These are phyloP conservation scores for Xestoiulus laeticollis DNA, from an alignment of 2,888 invertebrate genomes.

Conservation along the genomic window DNA sequence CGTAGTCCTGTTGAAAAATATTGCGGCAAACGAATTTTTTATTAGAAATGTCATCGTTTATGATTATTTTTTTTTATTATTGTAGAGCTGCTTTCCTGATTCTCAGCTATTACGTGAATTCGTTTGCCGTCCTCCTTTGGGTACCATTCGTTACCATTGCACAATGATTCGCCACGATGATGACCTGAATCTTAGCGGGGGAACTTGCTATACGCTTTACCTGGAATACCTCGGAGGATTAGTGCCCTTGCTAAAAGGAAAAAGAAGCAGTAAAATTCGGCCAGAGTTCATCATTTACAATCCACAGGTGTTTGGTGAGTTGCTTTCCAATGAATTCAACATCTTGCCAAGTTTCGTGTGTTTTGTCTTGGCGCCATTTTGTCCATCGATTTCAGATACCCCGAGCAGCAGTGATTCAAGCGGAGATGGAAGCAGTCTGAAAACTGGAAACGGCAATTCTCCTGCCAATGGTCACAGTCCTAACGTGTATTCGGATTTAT, in stretches of 20 bases:
- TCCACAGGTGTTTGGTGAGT: constrained; percentile 70
- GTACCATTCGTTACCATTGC: constrained; percentile 89
- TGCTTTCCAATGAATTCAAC: neutral
- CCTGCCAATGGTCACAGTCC: constrained; percentile 48
- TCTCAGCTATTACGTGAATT: constrained; percentile 86
- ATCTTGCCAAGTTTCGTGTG: neutral
- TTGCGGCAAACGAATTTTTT: too few relatives aligned
- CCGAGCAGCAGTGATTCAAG: constrained; percentile 43
- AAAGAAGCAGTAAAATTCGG: constrained; percentile 93
- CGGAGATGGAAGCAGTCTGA: constrained; percentile 46
- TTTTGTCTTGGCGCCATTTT: neutral
- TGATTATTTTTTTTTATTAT: constrained; percentile 56
- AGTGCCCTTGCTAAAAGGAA: constrained; percentile 94
- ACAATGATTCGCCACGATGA: constrained; percentile 95
- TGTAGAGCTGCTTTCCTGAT: constrained; percentile 93
- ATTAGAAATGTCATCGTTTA: too few relatives aligned
- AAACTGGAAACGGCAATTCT: constrained; percentile 24
- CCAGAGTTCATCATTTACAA: constrained; percentile 98
- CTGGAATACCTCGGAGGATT: constrained; percentile 95
- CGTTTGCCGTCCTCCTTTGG: constrained; percentile 88
- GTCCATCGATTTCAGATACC: neutral
- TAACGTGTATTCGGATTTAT: constrained; percentile 67
- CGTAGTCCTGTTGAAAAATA: too few relatives aligned
- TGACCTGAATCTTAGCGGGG: constrained; percentile 69
- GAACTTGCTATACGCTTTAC: constrained; percentile 72